A percentile compares a stretch with the other conserved stretches of the same genome.
Conservation (phyloP, 1,140 invertebrate genomes). For the Plutomurus gul region DNA sequence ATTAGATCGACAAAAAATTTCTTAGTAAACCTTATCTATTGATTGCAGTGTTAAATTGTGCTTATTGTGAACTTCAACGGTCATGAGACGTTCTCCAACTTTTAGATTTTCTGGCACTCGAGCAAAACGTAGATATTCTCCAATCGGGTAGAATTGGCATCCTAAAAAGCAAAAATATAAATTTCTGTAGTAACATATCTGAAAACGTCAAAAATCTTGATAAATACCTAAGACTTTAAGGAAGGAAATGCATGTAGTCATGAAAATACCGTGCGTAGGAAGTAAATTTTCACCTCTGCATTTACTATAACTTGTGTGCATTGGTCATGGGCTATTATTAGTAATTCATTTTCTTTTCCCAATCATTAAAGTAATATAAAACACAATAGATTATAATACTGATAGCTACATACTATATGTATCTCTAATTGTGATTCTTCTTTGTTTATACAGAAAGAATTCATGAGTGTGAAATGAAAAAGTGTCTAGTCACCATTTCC, state of each 20-base stretch:
- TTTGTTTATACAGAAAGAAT: neutral
- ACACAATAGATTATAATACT: too few species aligned
- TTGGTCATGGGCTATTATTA: too few species aligned
- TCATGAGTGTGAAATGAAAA: neutral
- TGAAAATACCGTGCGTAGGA: too few species aligned
- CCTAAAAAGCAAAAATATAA: conserved; percentile 61
- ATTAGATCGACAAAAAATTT: neutral
- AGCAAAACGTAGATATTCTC: conserved; percentile 76
- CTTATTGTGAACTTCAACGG: conserved; percentile 73
- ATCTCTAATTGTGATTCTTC: too few species aligned
- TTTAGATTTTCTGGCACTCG: conserved; percentile 71
- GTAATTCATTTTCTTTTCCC: too few species aligned
- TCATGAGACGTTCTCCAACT: conserved; percentile 71
- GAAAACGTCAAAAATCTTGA: neutral
- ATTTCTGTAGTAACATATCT: neutral
- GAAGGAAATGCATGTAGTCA: too few species aligned
- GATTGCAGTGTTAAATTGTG: conserved; percentile 71
- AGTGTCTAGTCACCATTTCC: neutral
- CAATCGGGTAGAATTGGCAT: conserved; percentile 77
- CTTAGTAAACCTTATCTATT: conserved; percentile 66
- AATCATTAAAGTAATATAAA: too few species aligned
- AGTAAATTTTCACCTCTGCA: too few species aligned
- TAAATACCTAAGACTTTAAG: too few species aligned
- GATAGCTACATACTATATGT: too few species aligned
- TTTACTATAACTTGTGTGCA: too few species aligned